Base-by-base conservation (phyloP, 2,888 invertebrate genomes). In the Calameuta filiformis region DNA sequence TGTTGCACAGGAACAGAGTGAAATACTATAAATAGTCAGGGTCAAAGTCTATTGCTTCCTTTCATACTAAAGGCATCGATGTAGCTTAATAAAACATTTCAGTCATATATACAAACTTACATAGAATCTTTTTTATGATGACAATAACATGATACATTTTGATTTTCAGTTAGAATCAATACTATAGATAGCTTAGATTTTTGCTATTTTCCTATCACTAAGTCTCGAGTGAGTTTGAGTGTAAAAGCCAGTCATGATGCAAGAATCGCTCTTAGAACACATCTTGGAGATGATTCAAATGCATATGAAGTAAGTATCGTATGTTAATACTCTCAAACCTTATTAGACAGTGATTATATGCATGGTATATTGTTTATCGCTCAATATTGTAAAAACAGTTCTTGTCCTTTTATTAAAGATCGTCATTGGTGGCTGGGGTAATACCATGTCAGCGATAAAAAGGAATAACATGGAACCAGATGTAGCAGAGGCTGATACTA, bases 201-300 rank as follows among this genome's bases (percentile, higher is more conserved):
- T 74, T 81, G 82, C 68, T 89, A 89, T 69, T 87, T 86, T 75
- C 88, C 88, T 35, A 84, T 85, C 71, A 83, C 88, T 75, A 88
- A 80, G 73, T 82, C 84, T 68, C 80, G 80, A 40, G 40, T 87
- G 37, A 81, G 79, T 68, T 78, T 88, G 12, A 82, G 81, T 69
- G 80, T 89, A 73, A 81, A 82, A 78, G 86, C 88, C 31, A 79
- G 80, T 40, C 85, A 87, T 12, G 87, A 89, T 80, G 88, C 88
- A 33, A 85, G 88, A 76, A 85, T 89, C 68, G 83, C 85, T 56
- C 80, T 89, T 30, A 83, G 88, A 76, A 87, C 85, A n/a, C 87
- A 86, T 76, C 82, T 88, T 15, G 85, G 82, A 73, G 84, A 84
- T 11, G 87, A 88, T 35, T 89, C 88, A 9, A 84, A 86, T 73